Evolutionary conservation across 2,888 invertebrate species (phyloP), one percentile per base, ranked within the genome.

Genomic region (Ochropleura leucogaster): DNA sequence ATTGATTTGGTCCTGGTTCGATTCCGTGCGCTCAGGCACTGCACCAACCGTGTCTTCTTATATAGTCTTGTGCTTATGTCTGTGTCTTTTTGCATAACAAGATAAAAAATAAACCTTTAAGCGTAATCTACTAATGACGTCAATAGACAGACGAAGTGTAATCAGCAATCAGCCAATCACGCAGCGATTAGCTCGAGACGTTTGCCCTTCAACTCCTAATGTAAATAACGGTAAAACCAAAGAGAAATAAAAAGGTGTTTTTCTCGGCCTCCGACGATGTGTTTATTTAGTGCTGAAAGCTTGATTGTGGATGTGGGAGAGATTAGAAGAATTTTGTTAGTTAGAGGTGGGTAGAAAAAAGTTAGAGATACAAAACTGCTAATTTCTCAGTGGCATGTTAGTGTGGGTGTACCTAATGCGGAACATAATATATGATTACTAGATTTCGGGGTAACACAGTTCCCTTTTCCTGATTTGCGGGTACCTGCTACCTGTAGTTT

Each of bases 141-240:
- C 14, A 16, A 64, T 40, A 44, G 30, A 40, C 49, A 49, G 44
- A 12, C n/a, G 55, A 53, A 18, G 42, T 42, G 63, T 82, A 72
- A 80, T 60, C 82, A 70, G 67, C 44, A 74, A 68, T 79, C 67
- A 75, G 70, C 67, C 47, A 79, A 68, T 83, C 67, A 75, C 67
- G 67, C 60, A 44, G 20, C 20, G 68, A 74, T 81, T 70, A 74
- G 5, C 40, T 0, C 20, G 10, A 72, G 46, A 60, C 40, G 46
- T 42, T 55, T 30, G 40, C 40, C 8, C 53, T 16, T 42, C 20
- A 14, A 46, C 51, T 72, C 12, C 42, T 6, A 44, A 67, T 30
- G 69, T 70, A 83, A 68, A 62, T 62, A 83, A 30, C n/a, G 40
- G 51, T 46, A 68, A 82, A 72, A n/a, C 14, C 30, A n/a, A 18